Percentiles rank a stretch among this genome's conserved stretches.
phyloP scores from a whole-genome alignment of 2,888 invertebrate species.

The Patella caerulea region DNA sequence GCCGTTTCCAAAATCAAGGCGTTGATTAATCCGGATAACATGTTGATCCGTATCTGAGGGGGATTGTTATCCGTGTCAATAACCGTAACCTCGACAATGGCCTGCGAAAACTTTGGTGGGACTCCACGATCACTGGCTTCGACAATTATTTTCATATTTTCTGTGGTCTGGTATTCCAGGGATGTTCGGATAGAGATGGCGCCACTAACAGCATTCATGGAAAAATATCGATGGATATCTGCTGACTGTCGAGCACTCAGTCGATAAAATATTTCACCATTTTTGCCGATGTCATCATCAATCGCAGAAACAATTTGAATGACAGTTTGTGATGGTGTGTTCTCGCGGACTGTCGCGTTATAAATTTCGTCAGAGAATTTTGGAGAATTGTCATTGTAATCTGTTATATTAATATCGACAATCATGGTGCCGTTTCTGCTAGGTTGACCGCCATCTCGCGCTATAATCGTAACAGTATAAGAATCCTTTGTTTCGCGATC shows the following conservation, averaged over 20 bases:
- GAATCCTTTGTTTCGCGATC: constrained; percentile 54
- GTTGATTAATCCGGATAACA: constrained; percentile 23
- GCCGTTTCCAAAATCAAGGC: constrained; percentile 58
- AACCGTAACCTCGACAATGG: constrained; percentile 73
- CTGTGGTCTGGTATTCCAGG: constrained; percentile 50
- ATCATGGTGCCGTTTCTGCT: too few relatives aligned
- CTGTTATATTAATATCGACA: constrained; percentile 53
- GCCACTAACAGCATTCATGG: constrained; percentile 51
- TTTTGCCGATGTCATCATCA: constrained; percentile 87
- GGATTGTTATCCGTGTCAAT: constrained; percentile 94
- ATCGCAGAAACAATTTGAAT: constrained; percentile 80
- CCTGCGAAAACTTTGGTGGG: constrained; percentile 52
- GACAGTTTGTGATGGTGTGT: constrained; percentile 16
- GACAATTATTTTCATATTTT: constrained; percentile 52
- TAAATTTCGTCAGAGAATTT: too few relatives aligned
- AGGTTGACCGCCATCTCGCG: too few relatives aligned
- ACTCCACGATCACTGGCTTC: constrained; percentile 55
- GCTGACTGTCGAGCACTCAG: constrained; percentile 52
- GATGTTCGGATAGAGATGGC: constrained; percentile 51
- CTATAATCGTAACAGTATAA: constrained; percentile 44
- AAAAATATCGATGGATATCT: constrained; percentile 47
- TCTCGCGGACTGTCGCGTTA: too few relatives aligned
- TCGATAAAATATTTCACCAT: constrained; percentile 76
- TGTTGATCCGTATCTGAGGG: constrained; percentile 76
- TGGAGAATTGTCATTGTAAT: constrained; percentile 35